Conservation (phyloP, 2,888 invertebrate genomes). For the Deilephila elpenor region DNA sequence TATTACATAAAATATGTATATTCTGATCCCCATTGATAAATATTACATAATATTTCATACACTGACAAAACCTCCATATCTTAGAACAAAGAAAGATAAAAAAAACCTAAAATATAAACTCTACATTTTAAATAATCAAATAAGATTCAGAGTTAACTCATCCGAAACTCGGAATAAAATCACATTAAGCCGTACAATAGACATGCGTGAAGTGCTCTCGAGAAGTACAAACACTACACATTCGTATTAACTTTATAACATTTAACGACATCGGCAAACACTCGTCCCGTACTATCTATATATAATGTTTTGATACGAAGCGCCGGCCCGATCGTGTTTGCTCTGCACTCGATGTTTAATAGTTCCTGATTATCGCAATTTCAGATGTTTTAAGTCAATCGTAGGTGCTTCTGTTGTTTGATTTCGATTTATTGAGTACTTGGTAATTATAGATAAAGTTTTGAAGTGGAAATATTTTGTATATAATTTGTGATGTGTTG, state of each 20-base stretch:
- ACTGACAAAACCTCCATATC: no score
- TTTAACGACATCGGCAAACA: slow-evolving; percentile 25
- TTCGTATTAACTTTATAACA: slow-evolving; percentile 20
- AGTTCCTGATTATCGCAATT: not conserved
- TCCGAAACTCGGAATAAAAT: slow-evolving; percentile 1
- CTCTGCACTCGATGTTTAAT: not conserved
- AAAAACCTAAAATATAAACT: no score
- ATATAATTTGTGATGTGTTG: no score
- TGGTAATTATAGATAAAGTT: not conserved
- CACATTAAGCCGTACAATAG: slow-evolving; percentile 1
- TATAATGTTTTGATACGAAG: not conserved
- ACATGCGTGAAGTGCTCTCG: not conserved
- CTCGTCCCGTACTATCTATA: not conserved
- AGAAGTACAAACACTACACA: not conserved
- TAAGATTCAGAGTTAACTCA: no score
- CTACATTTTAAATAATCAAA: no score
- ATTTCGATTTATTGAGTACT: not conserved
- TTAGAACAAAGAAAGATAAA: no score
- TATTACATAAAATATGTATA: no score
- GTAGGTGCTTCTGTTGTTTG: not conserved
- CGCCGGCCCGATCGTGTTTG: not conserved
- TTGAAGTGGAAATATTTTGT: no score
- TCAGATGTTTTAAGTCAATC: not conserved
- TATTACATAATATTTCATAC: no score
- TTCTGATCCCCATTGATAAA: no score